phyloP scores from a whole-genome alignment of 2,113 vertebrate species.

The Cyphomyrus discorhynchus region DNA sequence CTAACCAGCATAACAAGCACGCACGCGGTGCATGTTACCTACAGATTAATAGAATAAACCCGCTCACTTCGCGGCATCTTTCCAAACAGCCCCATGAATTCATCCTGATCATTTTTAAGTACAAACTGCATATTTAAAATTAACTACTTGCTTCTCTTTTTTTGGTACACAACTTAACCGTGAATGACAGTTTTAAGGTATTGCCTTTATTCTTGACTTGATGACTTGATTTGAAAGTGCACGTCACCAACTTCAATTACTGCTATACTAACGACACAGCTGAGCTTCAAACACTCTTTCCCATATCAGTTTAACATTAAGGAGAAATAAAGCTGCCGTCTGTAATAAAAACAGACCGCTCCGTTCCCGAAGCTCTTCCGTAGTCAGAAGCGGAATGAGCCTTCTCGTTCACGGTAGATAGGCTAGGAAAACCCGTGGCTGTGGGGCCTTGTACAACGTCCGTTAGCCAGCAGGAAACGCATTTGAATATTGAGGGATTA shows the following conservation, averaged over 20 bases:
- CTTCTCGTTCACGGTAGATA: background rate
- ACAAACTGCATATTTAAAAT: background rate
- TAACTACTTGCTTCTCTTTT: background rate
- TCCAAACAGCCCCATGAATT: background rate
- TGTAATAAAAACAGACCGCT: background rate
- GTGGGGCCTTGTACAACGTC: slow-evolving; percentile 39
- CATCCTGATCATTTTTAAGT: background rate
- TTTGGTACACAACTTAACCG: background rate
- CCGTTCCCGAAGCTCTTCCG: background rate
- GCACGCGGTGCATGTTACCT: background rate
- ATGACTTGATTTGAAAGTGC: background rate
- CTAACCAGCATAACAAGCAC: background rate
- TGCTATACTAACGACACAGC: background rate
- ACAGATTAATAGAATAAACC: background rate
- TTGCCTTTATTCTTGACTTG: background rate
- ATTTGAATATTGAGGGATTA: background rate
- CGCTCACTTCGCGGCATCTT: background rate
- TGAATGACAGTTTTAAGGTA: background rate
- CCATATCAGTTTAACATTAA: background rate
- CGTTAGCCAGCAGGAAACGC: background rate
- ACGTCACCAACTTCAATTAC: background rate
- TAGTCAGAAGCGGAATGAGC: background rate
- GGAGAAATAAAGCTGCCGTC: background rate
- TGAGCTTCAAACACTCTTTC: background rate
- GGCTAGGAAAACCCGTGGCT: slow-evolving; percentile 48